Evolutionary conservation across 2,888 invertebrate species (phyloP), one percentile per base, ranked within the genome.

Genomic region (Euplagia quadripunctaria): DNA sequence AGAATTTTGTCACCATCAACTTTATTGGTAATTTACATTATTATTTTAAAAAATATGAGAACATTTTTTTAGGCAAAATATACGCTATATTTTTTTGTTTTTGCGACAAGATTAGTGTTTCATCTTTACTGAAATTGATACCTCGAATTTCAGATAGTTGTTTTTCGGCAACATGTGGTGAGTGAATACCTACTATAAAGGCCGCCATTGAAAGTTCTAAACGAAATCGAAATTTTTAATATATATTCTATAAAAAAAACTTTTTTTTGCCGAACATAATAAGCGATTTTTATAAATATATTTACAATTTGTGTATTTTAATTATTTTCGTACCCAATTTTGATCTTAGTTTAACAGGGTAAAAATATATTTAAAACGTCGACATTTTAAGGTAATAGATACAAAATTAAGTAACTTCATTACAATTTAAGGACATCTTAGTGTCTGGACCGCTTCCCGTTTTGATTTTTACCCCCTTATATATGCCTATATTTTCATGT

Each of bases 221-320:
- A 31, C 20, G 1, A 61, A 61, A 61, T 61, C 12, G 14, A 7
- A 61, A 31, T 61, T 61, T 31, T 14, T 31, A 6, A 31, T 6
- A 12, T 31, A 31, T 6, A 12, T 31, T 61, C 20, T 61, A 0
- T 12, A 31, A 31, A 58, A 31, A 58, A 58, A 58, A 20, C 7
- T 7, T 55, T 55, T 55, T 55, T 64, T 42, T 64, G n/a, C n/a
- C n/a, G 11, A 20, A 12, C 43, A 64, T 20, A 43, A 46, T n/a
- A 43, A 65, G 49, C 61, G 20, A 66, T 75, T 79, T 63, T 49
- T 80, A 31, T 31, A 31, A 31, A 83, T 72, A 78, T 83, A 79
- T 83, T 73, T 83, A 81, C 78, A 79, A 74, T 83, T 79, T 76
- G 77, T 81, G 76, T n/a, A n/a, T n/a, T 81, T 72, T 71, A 79